phyloP scores from a whole-genome alignment of 2,888 invertebrate genomes.

The Panzeria rudis region DNA sequence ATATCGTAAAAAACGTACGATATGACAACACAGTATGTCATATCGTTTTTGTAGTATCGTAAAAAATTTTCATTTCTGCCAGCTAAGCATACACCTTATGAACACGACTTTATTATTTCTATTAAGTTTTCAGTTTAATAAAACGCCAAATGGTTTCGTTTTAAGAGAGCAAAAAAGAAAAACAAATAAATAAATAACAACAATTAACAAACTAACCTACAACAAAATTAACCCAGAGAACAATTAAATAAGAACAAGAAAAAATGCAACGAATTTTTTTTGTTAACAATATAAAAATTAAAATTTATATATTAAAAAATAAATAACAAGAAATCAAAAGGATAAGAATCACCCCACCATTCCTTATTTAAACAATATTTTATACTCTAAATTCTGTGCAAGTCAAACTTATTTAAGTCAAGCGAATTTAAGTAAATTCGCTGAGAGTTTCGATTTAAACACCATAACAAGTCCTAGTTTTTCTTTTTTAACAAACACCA shows the following conservation, averaged over 20 bases:
- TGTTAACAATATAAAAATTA: conserved; percentile 62
- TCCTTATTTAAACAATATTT: conserved; percentile 6
- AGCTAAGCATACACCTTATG: background rate
- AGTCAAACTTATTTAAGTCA: too few species aligned
- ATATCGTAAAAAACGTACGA: too few species aligned
- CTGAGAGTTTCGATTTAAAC: too few species aligned
- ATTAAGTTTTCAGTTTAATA: conserved; percentile 1
- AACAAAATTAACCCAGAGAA: conserved; percentile 44
- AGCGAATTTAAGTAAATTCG: too few species aligned
- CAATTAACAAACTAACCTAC: background rate
- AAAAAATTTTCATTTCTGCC: too few species aligned
- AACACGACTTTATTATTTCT: background rate
- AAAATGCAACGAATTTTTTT: conserved; percentile 71
- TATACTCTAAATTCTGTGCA: conserved; percentile 1
- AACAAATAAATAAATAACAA: conserved; percentile 5
- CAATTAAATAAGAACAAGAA: conserved; percentile 58
- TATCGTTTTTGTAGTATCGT: too few species aligned
- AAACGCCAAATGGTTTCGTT: conserved; percentile 65
- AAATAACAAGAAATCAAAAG: background rate
- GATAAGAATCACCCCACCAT: background rate
- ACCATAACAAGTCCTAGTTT: too few species aligned
- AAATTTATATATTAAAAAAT: conserved; percentile 26
- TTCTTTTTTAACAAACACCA: too few species aligned
- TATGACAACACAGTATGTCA: too few species aligned
- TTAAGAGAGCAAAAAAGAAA: conserved; percentile 39